These are phyloP conservation scores for Punctoribates punctum DNA, from an alignment of 2,888 invertebrate species.

Conservation along the genomic window DNA sequence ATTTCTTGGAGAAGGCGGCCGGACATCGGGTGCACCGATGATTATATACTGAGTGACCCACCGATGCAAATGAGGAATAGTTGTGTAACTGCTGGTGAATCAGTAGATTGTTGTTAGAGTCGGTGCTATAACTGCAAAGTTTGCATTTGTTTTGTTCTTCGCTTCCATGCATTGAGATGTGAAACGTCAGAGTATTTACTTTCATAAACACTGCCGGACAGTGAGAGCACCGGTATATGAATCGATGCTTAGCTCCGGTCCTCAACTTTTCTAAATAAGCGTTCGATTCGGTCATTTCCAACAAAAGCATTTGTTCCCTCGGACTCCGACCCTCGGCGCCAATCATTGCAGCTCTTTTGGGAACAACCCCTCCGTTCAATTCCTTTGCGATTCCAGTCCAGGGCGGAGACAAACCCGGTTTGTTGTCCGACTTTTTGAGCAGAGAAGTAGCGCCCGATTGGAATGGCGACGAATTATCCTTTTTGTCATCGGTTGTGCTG, in stretches of 20 bases:
- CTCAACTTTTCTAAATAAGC: constrained; percentile 43
- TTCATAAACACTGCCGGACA: constrained; percentile 73
- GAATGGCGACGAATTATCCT: background rate
- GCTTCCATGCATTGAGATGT: constrained; percentile 64
- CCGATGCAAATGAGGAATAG: constrained; percentile 33
- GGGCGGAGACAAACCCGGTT: background rate
- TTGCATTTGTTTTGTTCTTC: constrained; percentile 65
- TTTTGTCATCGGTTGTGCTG: background rate
- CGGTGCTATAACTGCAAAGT: constrained; percentile 67
- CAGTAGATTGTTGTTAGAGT: constrained; percentile 65
- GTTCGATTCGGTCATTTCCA: constrained; percentile 43
- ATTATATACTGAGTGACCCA: constrained; percentile 40
- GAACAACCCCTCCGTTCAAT: background rate
- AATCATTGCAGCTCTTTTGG: background rate
- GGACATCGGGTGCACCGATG: constrained; percentile 71
- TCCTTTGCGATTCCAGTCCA: constrained; percentile 9
- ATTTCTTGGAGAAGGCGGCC: constrained; percentile 77
- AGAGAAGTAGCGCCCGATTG: constrained; percentile 6
- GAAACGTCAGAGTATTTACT: constrained; percentile 66
- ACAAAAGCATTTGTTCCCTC: constrained; percentile 23
- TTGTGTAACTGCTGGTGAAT: constrained; percentile 61
- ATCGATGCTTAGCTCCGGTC: constrained; percentile 38
- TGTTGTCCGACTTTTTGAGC: constrained; percentile 6
- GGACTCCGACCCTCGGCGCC: background rate
- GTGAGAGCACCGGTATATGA: constrained; percentile 54